Evolutionary conservation across 2,113 vertebrate genomes (phyloP), one percentile per base, ranked within the genome.

Genomic region (Macquaria australasica): DNA sequence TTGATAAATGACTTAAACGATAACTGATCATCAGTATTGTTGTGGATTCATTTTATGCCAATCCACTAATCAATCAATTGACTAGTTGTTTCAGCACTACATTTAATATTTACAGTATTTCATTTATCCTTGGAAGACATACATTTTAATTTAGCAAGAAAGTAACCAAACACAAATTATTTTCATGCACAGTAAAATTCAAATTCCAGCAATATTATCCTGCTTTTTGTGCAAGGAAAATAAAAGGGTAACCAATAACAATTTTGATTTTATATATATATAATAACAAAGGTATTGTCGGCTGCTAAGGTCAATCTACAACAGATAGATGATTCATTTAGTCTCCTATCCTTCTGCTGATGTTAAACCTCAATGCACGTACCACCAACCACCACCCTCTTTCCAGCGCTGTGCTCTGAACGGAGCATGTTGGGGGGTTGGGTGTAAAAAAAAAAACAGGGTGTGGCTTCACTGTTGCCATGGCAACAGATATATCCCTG

Each of bases 401-500:
- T 74, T 56, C 37, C 41, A 68, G 50, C 6, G 80, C 80, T 80
- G 83, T 89, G 81, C 79, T 87, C 48, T 56, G 72, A 79, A 59
- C 45, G 2, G 10, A 73, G 77, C 69, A 73, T 51, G 82, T 79
- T 85, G 85, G 85, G 86, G 81, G 90, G 82, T 84, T 86, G 90
- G 85, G 87, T 10, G 51, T 15, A 69, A 79, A 69, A 79, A 79
- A 69, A 79, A 39, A 83, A 80, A 88, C 48, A 79, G 84, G 93
- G 89, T 91, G 91, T 92, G 91, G 88, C 72, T 89, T 92, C 37
- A 8, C 79, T 85, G 94, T 94, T 93, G 92, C 91, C 92, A 93
- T 93, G 88, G 94, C 81, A 94, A 93, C 92, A 83, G 81, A 88
- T 84, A 91, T 78, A 90, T 79, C 73, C 41, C 71, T 74, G 77